Evolutionary conservation across 2,888 invertebrate genomes (phyloP), one percentile per base, ranked within the genome.

Genomic region (Zygogramma bicolorata): DNA sequence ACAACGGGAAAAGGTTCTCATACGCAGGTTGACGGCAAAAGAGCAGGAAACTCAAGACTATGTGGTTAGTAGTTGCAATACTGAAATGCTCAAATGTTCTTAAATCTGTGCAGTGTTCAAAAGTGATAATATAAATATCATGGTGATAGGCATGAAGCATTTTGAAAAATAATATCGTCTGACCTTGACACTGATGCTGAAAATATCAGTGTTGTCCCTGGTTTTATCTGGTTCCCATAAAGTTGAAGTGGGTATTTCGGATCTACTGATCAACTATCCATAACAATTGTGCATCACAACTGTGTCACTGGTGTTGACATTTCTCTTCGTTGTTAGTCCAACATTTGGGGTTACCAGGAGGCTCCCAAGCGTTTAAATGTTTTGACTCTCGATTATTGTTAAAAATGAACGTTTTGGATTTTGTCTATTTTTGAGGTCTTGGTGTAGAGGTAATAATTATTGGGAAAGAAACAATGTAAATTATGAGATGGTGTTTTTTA

Each of bases 31-130:
- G 79, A 95, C 97, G 74, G 94, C 95, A 78, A 98, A 98, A 88
- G 98, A 98, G 86, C 97, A 98, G 87, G 98, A 98, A 89, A 92
- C 97, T 87, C 97, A 98, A 88, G 97, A 98, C 89, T 96, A 95
- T 90, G 93, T 95, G 89, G 97, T 97, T 91, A 91, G 94, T 90
- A 87, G 46, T 29, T 46, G 18, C 46, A 49, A 49, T 31, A 31
- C 25, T 40, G n/a, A 22, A 38, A 49, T 65, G 74, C 82, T 84
- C 84, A 86, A 85, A 85, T 86, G 86, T 86, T 86, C 85, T 83
- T 83, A 82, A 83, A 80, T 80, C 74, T 81, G 82, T 79, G 77
- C 70, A 73, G 73, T 73, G 73, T 46, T 63, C 6, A 20, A 63
- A 46, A 61, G 61, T 61, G 42, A 63, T 27, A 29, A 7, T 8